Conservation (phyloP, 2,888 invertebrate genomes). For the Salticus scenicus region DNA sequence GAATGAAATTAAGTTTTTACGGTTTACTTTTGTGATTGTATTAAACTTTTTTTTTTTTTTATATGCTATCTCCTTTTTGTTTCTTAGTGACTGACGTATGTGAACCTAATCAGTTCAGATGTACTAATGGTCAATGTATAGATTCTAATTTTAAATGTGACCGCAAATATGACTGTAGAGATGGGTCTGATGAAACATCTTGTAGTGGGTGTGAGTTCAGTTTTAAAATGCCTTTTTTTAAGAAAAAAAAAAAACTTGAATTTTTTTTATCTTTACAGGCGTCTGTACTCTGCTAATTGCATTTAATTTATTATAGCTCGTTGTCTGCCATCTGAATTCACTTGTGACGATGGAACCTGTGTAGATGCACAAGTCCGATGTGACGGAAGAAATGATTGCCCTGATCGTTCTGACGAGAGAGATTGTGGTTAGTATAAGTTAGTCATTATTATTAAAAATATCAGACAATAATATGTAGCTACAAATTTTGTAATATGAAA, state of each 20-base stretch:
- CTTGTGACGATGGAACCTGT: slow-evolving; percentile 81
- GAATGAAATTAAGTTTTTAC: background rate
- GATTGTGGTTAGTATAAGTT: slow-evolving; percentile 72
- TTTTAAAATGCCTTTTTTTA: too few relatives aligned
- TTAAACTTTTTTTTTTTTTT: slow-evolving; percentile 12
- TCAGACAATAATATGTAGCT: too few relatives aligned
- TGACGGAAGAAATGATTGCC: slow-evolving; percentile 80
- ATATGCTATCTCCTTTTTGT: background rate
- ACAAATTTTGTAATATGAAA: too few relatives aligned
- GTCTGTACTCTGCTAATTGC: too few relatives aligned
- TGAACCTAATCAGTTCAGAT: slow-evolving; percentile 65
- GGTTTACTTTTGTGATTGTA: slow-evolving; percentile 19
- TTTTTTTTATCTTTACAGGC: too few relatives aligned
- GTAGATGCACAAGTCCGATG: slow-evolving; percentile 79
- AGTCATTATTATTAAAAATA: background rate
- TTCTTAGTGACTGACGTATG: slow-evolving; percentile 28
- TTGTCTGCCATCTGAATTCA: slow-evolving; percentile 76
- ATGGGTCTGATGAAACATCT: slow-evolving; percentile 71
- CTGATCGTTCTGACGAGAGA: slow-evolving; percentile 80
- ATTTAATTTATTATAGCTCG: slow-evolving; percentile 71
- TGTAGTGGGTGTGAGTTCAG: slow-evolving; percentile 56
- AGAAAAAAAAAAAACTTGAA: too few relatives aligned
- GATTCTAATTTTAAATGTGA: slow-evolving; percentile 68
- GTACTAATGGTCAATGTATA: slow-evolving; percentile 71
- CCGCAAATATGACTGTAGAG: slow-evolving; percentile 71